Evolutionary conservation across 2,888 invertebrate genomes (phyloP), one percentile per base, ranked within the genome.

Genomic region (Catonia carolina): DNA sequence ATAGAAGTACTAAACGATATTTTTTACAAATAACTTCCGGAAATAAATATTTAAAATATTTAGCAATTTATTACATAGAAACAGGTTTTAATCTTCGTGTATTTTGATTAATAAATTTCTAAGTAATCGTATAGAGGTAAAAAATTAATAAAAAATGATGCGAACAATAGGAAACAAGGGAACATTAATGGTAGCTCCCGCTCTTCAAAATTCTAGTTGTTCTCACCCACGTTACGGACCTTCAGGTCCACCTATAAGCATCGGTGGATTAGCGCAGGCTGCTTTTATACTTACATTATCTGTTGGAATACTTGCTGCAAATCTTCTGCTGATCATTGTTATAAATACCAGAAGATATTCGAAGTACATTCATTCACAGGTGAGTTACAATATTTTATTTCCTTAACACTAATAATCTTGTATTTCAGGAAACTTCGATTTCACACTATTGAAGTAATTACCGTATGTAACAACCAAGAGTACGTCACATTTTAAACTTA

Each of bases 301-400:
- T 36, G 77, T 86, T 70, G 86, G 87, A 36, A 88, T 90, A 62
- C 82, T 90, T 39, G 81, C 84, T 31, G 87, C 89, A 41, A 91
- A 91, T 70, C 77, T 87, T 48, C 76, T 89, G 60, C 81, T 90
- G 23, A 89, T 90, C 64, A 81, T 88, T 66, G 89, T 90, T 49
- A 81, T 91, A 68, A 91, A 90, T 73, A 89, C 87, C 72, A 78
- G 88, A 52, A 50, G 64, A 49, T 67, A 67, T 58, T 82, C 87
- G 67, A 87, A 88, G 69, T 89, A 89, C 69, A 89, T 91, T 66
- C 89, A 89, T 70, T 86, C 89, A 66, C 90, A 90, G 86, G 90
- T 89, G 72, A 73, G 71, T 66, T 8, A n/a, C 5, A n/a, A n/a
- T n/a, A n/a, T n/a, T n/a, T n/a, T n/a, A n/a, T 14, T 15, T 31